phyloP scores from a whole-genome alignment of 2,113 vertebrate genomes.

The Trichomycterus rosablanca region DNA sequence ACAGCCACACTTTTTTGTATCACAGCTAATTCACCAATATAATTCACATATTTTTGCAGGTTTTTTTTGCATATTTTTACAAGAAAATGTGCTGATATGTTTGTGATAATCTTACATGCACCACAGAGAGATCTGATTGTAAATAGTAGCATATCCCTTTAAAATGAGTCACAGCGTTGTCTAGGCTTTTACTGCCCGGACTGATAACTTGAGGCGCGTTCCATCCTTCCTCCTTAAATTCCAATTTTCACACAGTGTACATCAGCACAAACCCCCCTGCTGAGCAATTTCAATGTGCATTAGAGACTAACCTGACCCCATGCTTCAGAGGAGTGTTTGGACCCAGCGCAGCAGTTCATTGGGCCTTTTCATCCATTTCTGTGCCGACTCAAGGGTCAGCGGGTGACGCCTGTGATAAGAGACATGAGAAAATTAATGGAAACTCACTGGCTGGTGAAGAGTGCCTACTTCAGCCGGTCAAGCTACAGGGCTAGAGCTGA shows the following conservation, averaged over 20 bases:
- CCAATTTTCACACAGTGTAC: neutral
- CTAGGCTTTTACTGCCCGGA: no score
- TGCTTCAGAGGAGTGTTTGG: constrained; percentile 1
- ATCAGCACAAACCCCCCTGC: neutral
- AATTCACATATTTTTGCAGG: no score
- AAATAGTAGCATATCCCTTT: no score
- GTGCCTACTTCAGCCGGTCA: no score
- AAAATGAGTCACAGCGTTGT: no score
- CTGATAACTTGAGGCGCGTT: neutral
- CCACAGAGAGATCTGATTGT: neutral
- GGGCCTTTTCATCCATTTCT: neutral
- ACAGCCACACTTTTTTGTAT: no score
- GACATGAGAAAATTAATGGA: constrained; percentile 23
- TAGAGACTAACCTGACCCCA: constrained; percentile 7
- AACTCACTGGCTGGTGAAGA: constrained; percentile 13
- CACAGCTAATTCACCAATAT: no score
- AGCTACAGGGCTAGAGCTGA: neutral
- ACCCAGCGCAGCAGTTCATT: neutral
- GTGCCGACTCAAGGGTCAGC: constrained; percentile 6
- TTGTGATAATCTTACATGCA: no score
- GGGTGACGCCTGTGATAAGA: constrained; percentile 7
- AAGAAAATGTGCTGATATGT: no score
- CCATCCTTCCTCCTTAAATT: constrained; percentile 1
- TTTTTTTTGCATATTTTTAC: no score
- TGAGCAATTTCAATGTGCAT: constrained; percentile 3